A percentile compares a stretch with the other conserved stretches of the same genome.
Conservation (phyloP, 2,888 invertebrate species). For the Ochlodes sylvanus region DNA sequence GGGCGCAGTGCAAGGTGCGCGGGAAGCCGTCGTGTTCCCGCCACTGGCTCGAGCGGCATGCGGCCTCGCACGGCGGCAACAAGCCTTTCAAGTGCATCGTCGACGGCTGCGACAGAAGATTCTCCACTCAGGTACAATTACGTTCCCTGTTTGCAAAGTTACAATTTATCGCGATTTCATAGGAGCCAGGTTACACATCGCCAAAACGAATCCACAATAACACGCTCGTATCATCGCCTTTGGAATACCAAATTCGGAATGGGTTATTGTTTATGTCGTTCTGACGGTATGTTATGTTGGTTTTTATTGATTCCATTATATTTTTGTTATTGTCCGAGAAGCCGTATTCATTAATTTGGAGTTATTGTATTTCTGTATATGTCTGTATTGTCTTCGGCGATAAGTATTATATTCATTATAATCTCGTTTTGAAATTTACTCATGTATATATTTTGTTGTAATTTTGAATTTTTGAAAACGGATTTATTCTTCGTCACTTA, state of each 20-base stretch:
- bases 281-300: conserved; percentile 51
- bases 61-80: conserved; percentile 95
- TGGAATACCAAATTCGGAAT: conserved; percentile 40
- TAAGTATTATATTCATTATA: conserved; percentile 8
- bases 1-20: conserved; percentile 97
- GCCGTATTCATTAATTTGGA: conserved; percentile 50
- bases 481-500: conserved; percentile 39
- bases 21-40: conserved; percentile 96
- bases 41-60: conserved; percentile 97
- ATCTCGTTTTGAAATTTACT: conserved; percentile 31
- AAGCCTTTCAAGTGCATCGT: conserved; percentile 98
- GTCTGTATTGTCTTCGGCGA: conserved; percentile 31
- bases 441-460: conserved; percentile 32
- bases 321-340: conserved; percentile 40
- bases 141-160: conserved; percentile 49
- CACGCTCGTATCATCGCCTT: conserved; percentile 41
- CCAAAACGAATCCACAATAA: conserved; percentile 56
- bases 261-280: conserved; percentile 56
- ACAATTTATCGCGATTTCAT: conserved; percentile 34
- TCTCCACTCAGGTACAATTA: conserved; percentile 92
- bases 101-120: conserved; percentile 95
- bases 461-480: conserved; percentile 47
- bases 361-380: conserved; percentile 35
- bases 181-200: conserved; percentile 49
- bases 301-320: conserved; percentile 42